Evolutionary conservation across 2,113 vertebrate species (phyloP).

Genomic region (Poicephalus gulielmi): DNA sequence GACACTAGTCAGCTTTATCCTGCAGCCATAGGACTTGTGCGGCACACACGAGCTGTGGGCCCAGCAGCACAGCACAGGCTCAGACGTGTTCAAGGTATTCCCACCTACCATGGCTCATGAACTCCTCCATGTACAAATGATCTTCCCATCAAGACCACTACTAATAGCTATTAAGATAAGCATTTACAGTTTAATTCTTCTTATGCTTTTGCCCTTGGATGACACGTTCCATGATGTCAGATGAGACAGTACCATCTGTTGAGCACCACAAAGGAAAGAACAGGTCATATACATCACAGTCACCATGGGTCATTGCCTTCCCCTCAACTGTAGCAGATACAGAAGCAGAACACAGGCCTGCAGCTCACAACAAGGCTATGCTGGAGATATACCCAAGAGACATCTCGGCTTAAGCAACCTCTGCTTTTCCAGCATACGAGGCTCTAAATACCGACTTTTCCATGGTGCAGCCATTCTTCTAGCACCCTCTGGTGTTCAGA

Average conservation of each 20-base stretch:
- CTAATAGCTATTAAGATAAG: neutral
- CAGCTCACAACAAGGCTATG: neutral
- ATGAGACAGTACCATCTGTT: neutral
- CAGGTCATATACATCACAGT: rapidly evolving
- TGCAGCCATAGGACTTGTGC: rapidly evolving
- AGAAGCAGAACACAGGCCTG: rapidly evolving
- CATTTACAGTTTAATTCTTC: neutral
- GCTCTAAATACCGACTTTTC: rapidly evolving
- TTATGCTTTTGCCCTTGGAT: neutral
- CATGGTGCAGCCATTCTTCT: neutral
- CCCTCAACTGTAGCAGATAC: neutral
- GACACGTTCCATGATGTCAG: neutral
- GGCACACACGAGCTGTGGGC: rapidly evolving
- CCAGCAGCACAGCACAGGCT: neutral
- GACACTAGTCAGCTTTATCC: rapidly evolving
- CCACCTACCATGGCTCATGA: rapidly evolving
- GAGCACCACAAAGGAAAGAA: neutral
- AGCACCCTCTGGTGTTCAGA: neutral
- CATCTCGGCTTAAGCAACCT: neutral
- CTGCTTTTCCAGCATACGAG: rapidly evolving
- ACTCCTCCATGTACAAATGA: rapidly evolving
- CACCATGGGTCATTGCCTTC: rapidly evolving
- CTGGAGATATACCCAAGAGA: neutral
- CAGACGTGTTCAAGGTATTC: neutral
- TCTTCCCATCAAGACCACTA: neutral